phyloP scores from a whole-genome alignment of 2,797 vertebrate genomes.

The Sebastes wilsoni region DNA sequence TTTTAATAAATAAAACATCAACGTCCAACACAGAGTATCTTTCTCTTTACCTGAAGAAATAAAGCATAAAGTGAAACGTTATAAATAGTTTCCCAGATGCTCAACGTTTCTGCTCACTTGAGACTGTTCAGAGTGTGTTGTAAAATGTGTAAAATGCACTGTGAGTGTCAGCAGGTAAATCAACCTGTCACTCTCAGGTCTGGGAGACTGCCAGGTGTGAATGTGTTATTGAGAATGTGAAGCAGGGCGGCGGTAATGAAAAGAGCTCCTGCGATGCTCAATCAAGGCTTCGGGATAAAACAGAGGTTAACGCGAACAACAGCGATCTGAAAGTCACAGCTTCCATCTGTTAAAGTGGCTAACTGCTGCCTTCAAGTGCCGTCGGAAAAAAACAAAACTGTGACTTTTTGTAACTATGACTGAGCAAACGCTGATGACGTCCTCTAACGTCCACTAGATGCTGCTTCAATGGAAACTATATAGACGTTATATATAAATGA shows the following conservation, averaged over 20 bases:
- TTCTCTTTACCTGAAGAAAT: background rate
- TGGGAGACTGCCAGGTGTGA: constrained; percentile 8
- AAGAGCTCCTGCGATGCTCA: background rate
- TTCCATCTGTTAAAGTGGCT: constrained; percentile 11
- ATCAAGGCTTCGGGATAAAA: background rate
- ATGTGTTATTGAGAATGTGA: constrained; percentile 13
- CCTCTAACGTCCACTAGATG: background rate
- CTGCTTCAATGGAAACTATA: background rate
- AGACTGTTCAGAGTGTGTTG: background rate
- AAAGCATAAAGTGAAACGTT: background rate
- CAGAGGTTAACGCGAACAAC: constrained; percentile 9
- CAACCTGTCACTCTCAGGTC: background rate
- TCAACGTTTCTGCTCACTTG: background rate
- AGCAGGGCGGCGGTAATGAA: constrained; percentile 9
- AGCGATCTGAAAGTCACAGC: constrained; percentile 15
- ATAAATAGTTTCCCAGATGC: background rate
- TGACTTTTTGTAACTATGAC: background rate
- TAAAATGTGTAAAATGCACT: background rate
- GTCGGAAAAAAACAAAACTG: background rate
- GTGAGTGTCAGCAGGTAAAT: constrained; percentile 28
- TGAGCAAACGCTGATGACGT: background rate
- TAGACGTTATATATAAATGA: no score
- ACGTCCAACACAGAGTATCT: background rate
- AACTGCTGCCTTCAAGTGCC: background rate
- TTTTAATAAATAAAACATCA: no score